phyloP scores from a whole-genome alignment of 2,797 vertebrate species.

The Pogonophryne albipinna region DNA sequence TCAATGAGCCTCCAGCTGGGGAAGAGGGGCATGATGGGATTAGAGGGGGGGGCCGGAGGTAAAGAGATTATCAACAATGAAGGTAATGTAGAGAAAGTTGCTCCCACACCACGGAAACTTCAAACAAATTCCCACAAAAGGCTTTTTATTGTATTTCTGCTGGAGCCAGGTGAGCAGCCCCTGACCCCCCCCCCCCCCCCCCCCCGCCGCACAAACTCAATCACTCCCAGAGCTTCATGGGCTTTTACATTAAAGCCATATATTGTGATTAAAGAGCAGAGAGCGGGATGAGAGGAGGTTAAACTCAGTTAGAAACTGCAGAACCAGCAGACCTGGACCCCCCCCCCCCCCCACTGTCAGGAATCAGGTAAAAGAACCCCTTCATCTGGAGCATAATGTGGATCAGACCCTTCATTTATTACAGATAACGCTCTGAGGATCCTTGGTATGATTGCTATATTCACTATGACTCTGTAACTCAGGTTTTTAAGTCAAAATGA shows the following conservation, averaged over 20 bases:
- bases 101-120: constrained; percentile 67
- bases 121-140: constrained; percentile 88
- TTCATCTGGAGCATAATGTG: too few species aligned
- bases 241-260: constrained; percentile 91
- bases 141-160: constrained; percentile 89
- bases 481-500: too few species aligned
- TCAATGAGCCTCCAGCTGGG: constrained; percentile 65
- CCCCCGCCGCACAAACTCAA: constrained; percentile 89
- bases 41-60: constrained; percentile 71
- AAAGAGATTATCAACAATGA: constrained; percentile 90
- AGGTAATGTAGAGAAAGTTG: constrained; percentile 87
- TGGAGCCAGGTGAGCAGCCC: constrained; percentile 80
- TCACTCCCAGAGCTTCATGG: constrained; percentile 80
- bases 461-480: too few species aligned
- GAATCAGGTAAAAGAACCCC: too few species aligned
- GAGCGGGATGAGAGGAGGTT: too few species aligned
- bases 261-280: constrained; percentile 86
- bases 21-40: constrained; percentile 79
- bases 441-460: too few species aligned
- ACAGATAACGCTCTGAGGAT: too few species aligned
- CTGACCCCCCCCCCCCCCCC: constrained; percentile 86
- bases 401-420: too few species aligned
- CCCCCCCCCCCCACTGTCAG: too few species aligned
- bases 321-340: too few species aligned
- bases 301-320: too few species aligned